Evolutionary conservation across 2,113 vertebrate species (phyloP).

Genomic region (Haliaeetus leucogaster): DNA sequence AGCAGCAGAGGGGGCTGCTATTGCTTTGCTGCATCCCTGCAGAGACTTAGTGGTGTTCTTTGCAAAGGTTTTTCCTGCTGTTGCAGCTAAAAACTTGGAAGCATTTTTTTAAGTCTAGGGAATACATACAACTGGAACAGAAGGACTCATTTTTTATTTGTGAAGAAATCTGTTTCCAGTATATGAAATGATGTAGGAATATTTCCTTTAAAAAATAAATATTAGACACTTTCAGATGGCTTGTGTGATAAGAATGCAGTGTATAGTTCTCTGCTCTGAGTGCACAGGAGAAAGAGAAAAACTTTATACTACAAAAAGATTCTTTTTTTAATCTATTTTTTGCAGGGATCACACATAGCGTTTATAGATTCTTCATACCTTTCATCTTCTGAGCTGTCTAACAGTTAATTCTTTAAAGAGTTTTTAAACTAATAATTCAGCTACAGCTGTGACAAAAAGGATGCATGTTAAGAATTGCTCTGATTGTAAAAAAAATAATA

Average conservation of each 20-base stretch:
- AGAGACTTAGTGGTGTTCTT: neutral
- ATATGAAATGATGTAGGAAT: neutral
- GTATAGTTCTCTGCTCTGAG: neutral
- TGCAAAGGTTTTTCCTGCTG: neutral
- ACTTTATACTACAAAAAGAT: neutral
- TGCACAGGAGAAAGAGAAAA: neutral
- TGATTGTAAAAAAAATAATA: neutral
- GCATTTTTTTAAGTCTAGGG: neutral
- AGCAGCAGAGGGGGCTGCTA: constrained; percentile 67
- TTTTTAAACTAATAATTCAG: neutral
- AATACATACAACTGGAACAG: neutral
- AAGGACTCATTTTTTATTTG: neutral
- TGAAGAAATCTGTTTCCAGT: neutral
- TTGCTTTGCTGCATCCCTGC: neutral
- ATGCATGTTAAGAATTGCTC: neutral
- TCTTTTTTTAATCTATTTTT: neutral
- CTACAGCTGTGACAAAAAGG: neutral
- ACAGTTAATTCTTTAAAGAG: neutral
- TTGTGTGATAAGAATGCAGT: neutral
- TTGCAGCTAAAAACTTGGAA: neutral
- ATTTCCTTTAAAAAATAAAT: neutral
- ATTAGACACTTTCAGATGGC: neutral
- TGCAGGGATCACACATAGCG: neutral
- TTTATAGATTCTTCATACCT: neutral
- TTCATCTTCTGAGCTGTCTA: neutral